phyloP scores from a whole-genome alignment of 2,113 vertebrate genomes.

The Bombycilla garrulus region DNA sequence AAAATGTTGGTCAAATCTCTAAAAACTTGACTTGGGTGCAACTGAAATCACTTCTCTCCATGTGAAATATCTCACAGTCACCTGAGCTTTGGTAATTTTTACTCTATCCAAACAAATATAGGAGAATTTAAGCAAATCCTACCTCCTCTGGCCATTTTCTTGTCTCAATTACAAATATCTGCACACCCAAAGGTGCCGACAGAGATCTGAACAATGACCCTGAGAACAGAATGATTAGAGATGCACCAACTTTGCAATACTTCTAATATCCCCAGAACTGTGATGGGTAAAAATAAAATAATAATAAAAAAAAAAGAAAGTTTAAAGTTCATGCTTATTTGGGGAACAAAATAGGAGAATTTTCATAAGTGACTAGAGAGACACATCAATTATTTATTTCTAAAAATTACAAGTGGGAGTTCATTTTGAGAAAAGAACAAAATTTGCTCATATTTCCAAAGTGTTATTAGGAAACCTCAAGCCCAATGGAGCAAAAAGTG shows the following conservation, averaged over 20 bases:
- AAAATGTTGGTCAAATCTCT: neutral
- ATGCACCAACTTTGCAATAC: neutral
- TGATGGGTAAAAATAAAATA: neutral
- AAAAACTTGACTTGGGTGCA: neutral
- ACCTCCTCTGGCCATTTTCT: neutral
- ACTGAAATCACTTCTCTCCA: neutral
- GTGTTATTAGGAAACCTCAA: neutral
- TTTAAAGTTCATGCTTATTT: neutral
- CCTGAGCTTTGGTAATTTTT: neutral
- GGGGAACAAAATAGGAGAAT: neutral
- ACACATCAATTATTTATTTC: neutral
- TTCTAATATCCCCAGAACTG: neutral
- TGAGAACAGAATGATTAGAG: neutral
- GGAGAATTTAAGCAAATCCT: neutral
- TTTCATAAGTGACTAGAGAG: neutral
- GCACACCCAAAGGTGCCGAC: neutral
- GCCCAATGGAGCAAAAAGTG: neutral
- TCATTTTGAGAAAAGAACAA: neutral
- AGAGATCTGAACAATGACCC: neutral
- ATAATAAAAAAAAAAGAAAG: neutral
- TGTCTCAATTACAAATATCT: neutral
- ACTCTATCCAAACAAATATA: neutral
- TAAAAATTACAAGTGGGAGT: neutral
- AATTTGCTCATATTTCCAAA: neutral
- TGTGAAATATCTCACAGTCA: neutral